These are phyloP conservation scores for Proterorhinus semilunaris DNA, from an alignment of 2,113 vertebrate species.

Conservation along the genomic window DNA sequence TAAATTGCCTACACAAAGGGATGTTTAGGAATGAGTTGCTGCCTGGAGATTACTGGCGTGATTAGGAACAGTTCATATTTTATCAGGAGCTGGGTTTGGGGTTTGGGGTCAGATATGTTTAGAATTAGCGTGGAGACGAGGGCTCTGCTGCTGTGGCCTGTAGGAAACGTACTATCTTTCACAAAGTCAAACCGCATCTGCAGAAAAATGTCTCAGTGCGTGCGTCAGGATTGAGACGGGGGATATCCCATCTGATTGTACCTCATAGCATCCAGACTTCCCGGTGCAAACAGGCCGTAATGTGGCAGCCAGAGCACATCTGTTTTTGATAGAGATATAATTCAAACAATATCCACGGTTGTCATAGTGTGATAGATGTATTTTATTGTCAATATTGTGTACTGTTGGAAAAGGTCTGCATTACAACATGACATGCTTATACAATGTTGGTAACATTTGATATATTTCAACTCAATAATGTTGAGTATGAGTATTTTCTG, in stretches of 20 bases:
- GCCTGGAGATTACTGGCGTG: conserved; percentile 23
- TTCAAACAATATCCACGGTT: background rate
- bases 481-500: background rate
- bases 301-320: background rate
- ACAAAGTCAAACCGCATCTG: conserved; percentile 49
- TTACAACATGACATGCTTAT: no score
- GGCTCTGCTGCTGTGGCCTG: conserved; percentile 56
- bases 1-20: conserved; percentile 33
- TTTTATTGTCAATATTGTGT: background rate
- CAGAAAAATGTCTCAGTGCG: conserved; percentile 14
- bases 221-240: conserved; percentile 8
- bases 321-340: background rate
- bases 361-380: background rate
- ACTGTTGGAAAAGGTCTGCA: background rate
- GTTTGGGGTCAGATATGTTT: conserved; percentile 55
- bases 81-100: conserved; percentile 21
- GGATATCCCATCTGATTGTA: conserved; percentile 22
- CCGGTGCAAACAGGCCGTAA: conserved; percentile 21
- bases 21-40: conserved; percentile 20
- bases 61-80: conserved; percentile 47
- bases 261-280: conserved; percentile 21
- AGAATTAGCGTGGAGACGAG: conserved; percentile 52
- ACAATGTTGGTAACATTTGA: no score
- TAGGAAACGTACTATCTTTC: conserved; percentile 51
- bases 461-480: no score